Conservation (phyloP, 2,113 vertebrate genomes). For the Malaclemys terrapin region DNA sequence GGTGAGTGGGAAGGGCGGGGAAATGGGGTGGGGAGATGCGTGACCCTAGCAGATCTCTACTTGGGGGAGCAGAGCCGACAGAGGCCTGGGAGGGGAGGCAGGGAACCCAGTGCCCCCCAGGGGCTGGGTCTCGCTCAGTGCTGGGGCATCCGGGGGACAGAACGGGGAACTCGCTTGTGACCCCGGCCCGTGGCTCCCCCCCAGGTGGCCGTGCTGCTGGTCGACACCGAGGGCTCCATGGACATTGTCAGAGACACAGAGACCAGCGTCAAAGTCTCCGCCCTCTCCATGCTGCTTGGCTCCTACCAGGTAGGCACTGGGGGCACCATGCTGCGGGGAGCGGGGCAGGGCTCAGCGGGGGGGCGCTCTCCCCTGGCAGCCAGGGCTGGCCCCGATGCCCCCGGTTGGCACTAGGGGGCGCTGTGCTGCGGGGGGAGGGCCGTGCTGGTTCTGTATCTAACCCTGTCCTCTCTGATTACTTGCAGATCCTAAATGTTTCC, state of each 20-base stretch:
- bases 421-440: too few species aligned
- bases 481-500: slow-evolving; percentile 65
- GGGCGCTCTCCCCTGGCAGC: too few species aligned
- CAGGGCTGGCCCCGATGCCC: too few species aligned
- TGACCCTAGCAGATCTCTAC: neutral
- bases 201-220: slow-evolving; percentile 72
- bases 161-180: neutral
- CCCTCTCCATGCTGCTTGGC: neutral
- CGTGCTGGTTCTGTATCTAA: neutral
- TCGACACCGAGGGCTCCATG: slow-evolving; percentile 70
- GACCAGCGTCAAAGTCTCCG: neutral
- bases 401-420: neutral
- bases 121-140: neutral
- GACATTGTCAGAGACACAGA: slow-evolving; percentile 52
- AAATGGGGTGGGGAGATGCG: neutral
- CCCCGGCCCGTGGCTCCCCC: neutral
- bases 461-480: neutral
- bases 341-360: too few species aligned
- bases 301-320: slow-evolving; percentile 40
- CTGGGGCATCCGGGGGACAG: neutral
- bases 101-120: too few species aligned
- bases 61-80: neutral
- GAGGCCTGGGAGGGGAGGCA: neutral
- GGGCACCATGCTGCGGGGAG: neutral
- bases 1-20: slow-evolving; percentile 17